phyloP scores from a whole-genome alignment of 37 sponge, comb jelly and placozoan genomes.

The Diacarnus erythraeanus region DNA sequence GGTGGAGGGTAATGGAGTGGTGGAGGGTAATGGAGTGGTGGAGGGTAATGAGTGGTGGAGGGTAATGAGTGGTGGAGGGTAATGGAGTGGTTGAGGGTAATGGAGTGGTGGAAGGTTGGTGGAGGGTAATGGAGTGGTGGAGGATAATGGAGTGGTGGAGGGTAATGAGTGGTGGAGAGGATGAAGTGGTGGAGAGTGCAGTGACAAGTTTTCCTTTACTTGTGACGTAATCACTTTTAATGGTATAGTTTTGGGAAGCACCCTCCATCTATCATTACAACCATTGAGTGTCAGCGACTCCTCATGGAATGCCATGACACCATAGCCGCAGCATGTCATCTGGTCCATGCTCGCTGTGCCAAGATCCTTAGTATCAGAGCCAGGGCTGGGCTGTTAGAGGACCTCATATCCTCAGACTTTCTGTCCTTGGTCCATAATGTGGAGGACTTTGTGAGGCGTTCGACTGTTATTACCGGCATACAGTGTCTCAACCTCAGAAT shows the following conservation, averaged over 20 bases:
- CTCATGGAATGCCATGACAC: constrained; percentile 62
- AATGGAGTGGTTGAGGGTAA: no score
- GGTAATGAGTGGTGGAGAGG: no score
- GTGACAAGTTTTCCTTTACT: no score
- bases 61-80: no score
- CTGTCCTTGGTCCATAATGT: constrained; percentile 56
- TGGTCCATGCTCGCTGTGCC: constrained; percentile 83
- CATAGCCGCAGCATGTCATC: constrained; percentile 67
- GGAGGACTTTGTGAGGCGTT: constrained; percentile 71
- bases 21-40: no score
- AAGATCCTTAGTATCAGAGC: constrained; percentile 80
- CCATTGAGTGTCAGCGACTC: constrained; percentile 25
- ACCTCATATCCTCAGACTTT: constrained; percentile 73
- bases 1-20: no score
- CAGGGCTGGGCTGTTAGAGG: constrained; percentile 80
- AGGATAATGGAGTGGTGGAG: no score
- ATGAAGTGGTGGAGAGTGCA: no score
- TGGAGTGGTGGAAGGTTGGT: no score
- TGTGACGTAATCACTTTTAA: no score
- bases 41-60: no score
- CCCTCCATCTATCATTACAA: neutral
- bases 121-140: no score
- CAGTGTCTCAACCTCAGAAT: constrained; percentile 73
- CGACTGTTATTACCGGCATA: constrained; percentile 59
- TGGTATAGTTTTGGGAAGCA: neutral